A percentile compares a stretch with the other conserved stretches of the same genome.
phyloP scores from a whole-genome alignment of 2,113 vertebrate genomes.

The Nesogale talazaci region DNA sequence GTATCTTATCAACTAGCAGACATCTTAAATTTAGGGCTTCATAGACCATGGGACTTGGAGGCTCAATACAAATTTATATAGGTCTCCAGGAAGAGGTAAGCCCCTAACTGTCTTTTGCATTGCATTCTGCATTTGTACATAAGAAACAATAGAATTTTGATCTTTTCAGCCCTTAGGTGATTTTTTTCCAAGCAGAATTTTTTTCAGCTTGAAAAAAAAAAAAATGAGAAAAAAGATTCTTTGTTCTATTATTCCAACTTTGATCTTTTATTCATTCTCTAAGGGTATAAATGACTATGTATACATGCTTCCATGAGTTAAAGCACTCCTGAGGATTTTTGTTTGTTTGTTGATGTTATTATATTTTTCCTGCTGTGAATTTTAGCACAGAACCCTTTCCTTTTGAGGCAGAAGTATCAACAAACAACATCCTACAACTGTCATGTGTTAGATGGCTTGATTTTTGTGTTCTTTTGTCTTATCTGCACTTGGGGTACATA shows the following conservation, averaged over 20 bases:
- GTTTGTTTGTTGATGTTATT: constrained; percentile 52
- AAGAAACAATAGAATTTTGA: constrained; percentile 66
- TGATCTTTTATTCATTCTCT: constrained; percentile 73
- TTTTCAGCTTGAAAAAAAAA: too few relatives aligned
- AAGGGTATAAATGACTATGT: constrained; percentile 69
- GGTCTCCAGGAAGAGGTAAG: not conserved
- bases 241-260: constrained; percentile 75
- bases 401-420: constrained; percentile 46
- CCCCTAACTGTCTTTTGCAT: not conserved
- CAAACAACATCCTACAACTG: not conserved
- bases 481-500: not conserved
- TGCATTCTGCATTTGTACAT: not conserved
- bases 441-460: not conserved
- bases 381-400: constrained; percentile 66
- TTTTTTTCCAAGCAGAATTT: constrained; percentile 69
- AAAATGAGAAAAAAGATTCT: constrained; percentile 49
- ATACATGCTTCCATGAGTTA: constrained; percentile 40
- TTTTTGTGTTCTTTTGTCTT: not conserved
- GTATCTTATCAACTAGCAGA: not conserved
- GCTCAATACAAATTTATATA: not conserved
- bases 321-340: constrained; percentile 32
- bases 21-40: not conserved
- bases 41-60: not conserved
- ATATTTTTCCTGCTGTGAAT: constrained; percentile 60
- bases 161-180: constrained; percentile 63